Evolutionary conservation across 2,888 invertebrate species (phyloP).

Genomic region (Penaeus monodon): DNA sequence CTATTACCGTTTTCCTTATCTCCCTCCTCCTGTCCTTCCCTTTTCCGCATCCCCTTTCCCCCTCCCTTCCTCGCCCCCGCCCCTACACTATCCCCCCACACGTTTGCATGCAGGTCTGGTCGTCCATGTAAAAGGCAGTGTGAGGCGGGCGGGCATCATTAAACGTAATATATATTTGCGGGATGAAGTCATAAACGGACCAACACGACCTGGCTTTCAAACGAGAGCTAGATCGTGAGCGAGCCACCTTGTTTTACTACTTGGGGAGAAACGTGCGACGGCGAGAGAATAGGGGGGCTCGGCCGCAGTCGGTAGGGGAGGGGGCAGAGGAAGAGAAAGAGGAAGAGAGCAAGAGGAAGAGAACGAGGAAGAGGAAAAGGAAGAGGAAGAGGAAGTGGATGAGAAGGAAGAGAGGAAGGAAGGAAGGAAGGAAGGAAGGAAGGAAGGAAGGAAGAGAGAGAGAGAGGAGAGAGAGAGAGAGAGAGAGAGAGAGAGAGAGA

Average conservation of each 20-base stretch:
- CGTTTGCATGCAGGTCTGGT: conserved; percentile 46
- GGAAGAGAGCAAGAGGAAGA: background rate
- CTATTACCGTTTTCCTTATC: background rate
- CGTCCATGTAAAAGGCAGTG: conserved; percentile 52
- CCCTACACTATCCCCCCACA: background rate
- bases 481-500: no score
- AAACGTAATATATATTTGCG: conserved; percentile 59
- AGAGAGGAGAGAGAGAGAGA: no score
- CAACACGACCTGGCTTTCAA: conserved; percentile 61
- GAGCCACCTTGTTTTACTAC: conserved; percentile 52
- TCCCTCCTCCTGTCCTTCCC: no score
- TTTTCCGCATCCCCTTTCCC: no score
- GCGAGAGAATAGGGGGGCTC: background rate
- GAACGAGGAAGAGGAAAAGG: no score
- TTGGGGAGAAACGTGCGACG: conserved; percentile 29
- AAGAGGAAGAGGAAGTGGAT: background rate
- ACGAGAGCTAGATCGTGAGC: conserved; percentile 51
- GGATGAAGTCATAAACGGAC: conserved; percentile 54
- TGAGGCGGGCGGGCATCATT: conserved; percentile 55
- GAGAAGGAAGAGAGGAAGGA: background rate
- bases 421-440: no score
- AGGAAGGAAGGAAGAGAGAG: no score
- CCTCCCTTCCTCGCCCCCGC: background rate
- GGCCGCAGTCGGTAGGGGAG: background rate
- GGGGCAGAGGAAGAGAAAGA: background rate